These are phyloP conservation scores for Arenicola marina DNA, from an alignment of 2,888 invertebrate species.

Conservation along the genomic window DNA sequence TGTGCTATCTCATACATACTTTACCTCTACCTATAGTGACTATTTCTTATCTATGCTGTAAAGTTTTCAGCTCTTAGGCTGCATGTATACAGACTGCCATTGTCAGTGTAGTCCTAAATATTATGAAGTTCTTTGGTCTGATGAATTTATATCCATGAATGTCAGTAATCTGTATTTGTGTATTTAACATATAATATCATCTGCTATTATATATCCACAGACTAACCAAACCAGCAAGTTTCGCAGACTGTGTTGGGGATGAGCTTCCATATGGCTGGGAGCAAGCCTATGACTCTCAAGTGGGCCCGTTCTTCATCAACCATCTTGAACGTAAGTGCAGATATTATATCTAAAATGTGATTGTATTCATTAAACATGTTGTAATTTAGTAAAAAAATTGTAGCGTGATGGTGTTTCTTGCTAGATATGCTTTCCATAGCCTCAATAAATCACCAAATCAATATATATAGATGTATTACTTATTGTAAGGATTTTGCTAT, in stretches of 20 bases:
- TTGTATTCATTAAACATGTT: background rate
- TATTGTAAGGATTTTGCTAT: constrained; percentile 45
- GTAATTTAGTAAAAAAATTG: background rate
- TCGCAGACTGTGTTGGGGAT: constrained; percentile 97
- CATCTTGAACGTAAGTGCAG: constrained; percentile 68
- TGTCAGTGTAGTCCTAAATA: no score
- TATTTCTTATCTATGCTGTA: no score
- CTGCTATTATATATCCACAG: constrained; percentile 69
- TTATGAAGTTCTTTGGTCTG: no score
- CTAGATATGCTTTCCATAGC: background rate
- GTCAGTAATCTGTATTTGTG: no score
- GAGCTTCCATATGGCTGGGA: constrained; percentile 98
- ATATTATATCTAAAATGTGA: no score
- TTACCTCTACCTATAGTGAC: no score
- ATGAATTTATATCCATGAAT: no score
- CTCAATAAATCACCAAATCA: background rate
- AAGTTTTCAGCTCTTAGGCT: background rate
- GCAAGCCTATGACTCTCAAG: constrained; percentile 89
- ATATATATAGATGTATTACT: no score
- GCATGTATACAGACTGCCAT: background rate
- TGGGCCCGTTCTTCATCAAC: constrained; percentile 95
- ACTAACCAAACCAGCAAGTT: constrained; percentile 93
- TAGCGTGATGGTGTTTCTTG: background rate
- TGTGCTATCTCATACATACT: no score
- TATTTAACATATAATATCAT: no score